phyloP scores from a whole-genome alignment of 2,888 invertebrate species.

The Latrodectus hesperus region DNA sequence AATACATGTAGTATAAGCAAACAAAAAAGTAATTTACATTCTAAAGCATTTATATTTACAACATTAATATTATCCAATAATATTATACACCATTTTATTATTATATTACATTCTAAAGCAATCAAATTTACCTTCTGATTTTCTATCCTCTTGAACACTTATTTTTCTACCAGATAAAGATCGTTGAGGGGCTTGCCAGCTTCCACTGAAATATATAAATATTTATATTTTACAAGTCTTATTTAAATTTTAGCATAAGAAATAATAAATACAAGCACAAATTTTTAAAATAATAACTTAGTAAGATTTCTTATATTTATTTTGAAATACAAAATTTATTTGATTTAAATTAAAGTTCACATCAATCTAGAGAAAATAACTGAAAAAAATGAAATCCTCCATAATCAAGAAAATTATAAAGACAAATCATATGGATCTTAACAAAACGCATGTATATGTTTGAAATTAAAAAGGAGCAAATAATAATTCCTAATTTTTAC shows the following conservation, averaged over 20 bases:
- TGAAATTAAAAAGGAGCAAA: too few relatives aligned
- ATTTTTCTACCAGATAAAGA: constrained; percentile 58
- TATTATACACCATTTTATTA: background rate
- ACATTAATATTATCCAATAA: background rate
- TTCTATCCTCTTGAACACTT: constrained; percentile 54
- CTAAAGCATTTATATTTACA: background rate
- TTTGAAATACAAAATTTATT: background rate
- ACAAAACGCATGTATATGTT: too few relatives aligned
- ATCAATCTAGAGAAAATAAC: background rate
- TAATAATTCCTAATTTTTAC: too few relatives aligned
- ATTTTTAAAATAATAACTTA: too few relatives aligned
- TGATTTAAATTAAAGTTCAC: background rate
- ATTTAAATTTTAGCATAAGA: background rate
- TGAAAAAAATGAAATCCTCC: too few relatives aligned
- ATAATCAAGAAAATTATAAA: too few relatives aligned
- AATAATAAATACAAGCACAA: too few relatives aligned
- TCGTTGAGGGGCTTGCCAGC: constrained; percentile 61
- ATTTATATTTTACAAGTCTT: background rate
- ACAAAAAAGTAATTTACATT: background rate
- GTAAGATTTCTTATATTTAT: too few relatives aligned
- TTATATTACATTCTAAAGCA: background rate
- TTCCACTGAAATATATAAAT: constrained; percentile 55
- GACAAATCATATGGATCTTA: too few relatives aligned
- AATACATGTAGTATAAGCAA: background rate
- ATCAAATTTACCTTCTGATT: constrained; percentile 42